These are phyloP conservation scores for Drosophila macrothrix DNA, from an alignment of 2,888 invertebrate species.

Conservation along the genomic window DNA sequence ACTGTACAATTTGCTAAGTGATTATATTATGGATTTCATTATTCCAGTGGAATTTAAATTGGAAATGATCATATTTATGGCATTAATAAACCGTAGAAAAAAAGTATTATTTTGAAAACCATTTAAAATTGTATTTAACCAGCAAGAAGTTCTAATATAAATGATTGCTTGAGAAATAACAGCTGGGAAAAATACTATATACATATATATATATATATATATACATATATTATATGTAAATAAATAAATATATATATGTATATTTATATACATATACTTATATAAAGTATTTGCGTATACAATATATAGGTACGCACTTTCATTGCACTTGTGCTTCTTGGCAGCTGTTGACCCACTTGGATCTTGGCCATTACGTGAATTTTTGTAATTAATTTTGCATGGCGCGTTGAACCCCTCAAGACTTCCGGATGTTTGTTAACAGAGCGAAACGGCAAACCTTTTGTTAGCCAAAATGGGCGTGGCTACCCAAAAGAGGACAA, in stretches of 20 bases:
- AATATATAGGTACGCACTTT: slow-evolving; percentile 32
- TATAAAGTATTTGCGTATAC: neutral
- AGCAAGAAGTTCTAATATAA: neutral
- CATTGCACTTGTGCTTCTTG: slow-evolving; percentile 36
- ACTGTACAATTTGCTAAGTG: slow-evolving; percentile 12
- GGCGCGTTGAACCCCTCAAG: slow-evolving; percentile 45
- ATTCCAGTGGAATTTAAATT: neutral
- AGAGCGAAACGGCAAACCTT: slow-evolving; percentile 31
- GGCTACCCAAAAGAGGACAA: slow-evolving; percentile 12
- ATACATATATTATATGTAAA: no score
- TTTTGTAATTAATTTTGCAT: slow-evolving; percentile 78
- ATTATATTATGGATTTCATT: slow-evolving; percentile 6
- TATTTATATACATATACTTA: no score
- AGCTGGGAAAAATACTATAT: neutral
- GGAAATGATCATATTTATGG: neutral
- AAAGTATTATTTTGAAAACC: neutral
- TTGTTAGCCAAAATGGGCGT: slow-evolving; percentile 15
- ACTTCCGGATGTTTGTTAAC: slow-evolving; percentile 51
- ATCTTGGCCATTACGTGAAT: slow-evolving; percentile 79
- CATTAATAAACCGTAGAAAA: neutral
- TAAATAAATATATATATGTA: neutral
- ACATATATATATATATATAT: neutral
- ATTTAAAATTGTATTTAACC: neutral
- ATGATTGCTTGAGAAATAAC: neutral
- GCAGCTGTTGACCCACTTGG: slow-evolving; percentile 80